Base-by-base conservation (phyloP, 2,888 invertebrate genomes). In the Ormyrus pomaceus region DNA sequence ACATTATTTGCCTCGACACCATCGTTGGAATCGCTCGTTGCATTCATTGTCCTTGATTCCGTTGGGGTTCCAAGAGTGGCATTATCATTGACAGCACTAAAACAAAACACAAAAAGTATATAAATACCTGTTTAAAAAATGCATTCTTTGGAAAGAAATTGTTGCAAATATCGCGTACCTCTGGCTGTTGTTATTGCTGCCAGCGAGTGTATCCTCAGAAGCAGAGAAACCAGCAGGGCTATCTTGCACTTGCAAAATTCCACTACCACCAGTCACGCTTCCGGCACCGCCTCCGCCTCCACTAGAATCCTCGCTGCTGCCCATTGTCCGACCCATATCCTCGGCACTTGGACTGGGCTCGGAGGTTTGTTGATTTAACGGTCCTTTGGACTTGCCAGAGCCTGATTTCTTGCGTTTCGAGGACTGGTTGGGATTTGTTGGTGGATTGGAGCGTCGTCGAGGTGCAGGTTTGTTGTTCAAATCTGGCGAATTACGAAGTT, bases 391-490 rank as follows among this genome's bases (percentile, higher is more conserved):
- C 59, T 93, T 92, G 77, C 93, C 90, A 0, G 93, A 93, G 46
- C 93, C 93, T 76, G 94, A 94, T 88, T 95, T 95, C 85, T 95
- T 94, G 62, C 95, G 93, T 82, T 95, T 95, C 0, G 94, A 93
- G 62, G 94, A 94, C 19, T 94, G 94, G 70, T 93, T 93, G 0
- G 95, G 94, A 91, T 94, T 95, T 1, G 95, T 94, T 0, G 95
- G 95, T 11, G 94, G 94, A 89, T 95, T 95, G 0, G 95, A 94
- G 75, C 96, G 92, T 84, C 96, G 92, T 62, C 96, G 92, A 0
- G 96, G 96, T 0, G 96, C 96, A 0, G 96, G 96, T 89, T 95
- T 96, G 88, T 96, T 95, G 87, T 95, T 96, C 62, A 94, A 88
- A 89, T 96, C 96, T 0, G 96, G 96, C 0, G 95, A 95, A 86